Conservation (phyloP, 2,113 vertebrate genomes). For the Plotosus lineatus region DNA sequence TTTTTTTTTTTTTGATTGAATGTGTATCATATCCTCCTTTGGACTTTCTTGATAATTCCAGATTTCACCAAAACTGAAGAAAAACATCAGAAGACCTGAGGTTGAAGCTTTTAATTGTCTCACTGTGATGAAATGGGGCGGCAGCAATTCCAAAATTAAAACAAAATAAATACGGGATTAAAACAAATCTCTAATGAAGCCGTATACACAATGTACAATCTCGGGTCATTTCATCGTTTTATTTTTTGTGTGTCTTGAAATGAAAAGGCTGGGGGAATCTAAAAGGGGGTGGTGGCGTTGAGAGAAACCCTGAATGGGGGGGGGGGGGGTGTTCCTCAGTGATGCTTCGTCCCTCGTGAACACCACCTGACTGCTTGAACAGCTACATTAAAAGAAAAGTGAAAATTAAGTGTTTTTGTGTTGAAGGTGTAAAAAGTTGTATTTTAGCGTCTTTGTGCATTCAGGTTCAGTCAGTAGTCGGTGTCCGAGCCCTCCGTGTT, state of each 20-base stretch:
- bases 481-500: constrained; percentile 74
- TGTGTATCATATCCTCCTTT: too few species aligned
- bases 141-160: constrained; percentile 89
- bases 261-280: constrained; percentile 67
- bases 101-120: constrained; percentile 79
- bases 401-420: constrained; percentile 72
- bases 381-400: constrained; percentile 79
- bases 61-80: background rate
- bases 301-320: constrained; percentile 68
- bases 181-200: constrained; percentile 94
- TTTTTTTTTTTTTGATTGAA: too few species aligned
- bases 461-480: constrained; percentile 66
- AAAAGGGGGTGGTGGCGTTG: constrained; percentile 60
- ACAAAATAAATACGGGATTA: constrained; percentile 99
- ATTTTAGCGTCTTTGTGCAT: constrained; percentile 13
- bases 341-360: constrained; percentile 16
- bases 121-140: constrained; percentile 84
- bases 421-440: constrained; percentile 25
- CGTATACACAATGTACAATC: constrained; percentile 99
- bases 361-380: constrained; percentile 39
- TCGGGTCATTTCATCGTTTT: constrained; percentile 66
- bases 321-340: constrained; percentile 63
- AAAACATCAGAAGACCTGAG: constrained; percentile 16
- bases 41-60: background rate
- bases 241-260: constrained; percentile 80